Evolutionary conservation across 2,113 vertebrate species (phyloP), one percentile per base, ranked within the genome.

Genomic region (Cepphus grylle): DNA sequence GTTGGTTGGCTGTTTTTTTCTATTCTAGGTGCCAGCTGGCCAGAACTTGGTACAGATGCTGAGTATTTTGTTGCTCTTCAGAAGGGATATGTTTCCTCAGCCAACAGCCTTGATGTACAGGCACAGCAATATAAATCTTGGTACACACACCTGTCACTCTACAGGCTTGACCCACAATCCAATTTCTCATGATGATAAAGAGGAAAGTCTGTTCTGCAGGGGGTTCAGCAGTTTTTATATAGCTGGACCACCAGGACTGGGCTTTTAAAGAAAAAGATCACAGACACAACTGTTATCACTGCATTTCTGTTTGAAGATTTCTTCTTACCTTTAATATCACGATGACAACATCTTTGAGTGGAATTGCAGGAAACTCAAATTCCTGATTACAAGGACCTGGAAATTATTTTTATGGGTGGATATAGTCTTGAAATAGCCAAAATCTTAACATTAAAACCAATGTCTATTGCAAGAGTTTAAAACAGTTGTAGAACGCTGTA

Each of bases 241-340:
- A 73, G 6, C 11, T 2, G 11, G 9, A 61, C 32, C 15, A 52
- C 20, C 27, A 59, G 52, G 16, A 67, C 45, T 11, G 14, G 30
- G 30, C 17, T 71, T 66, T 12, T 22, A 52, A 71, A 73, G 34
- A 82, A 80, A 52, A 45, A 30, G 11, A 25, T 43, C 52, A 32
- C 15, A 69, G n/a, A 21, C 0, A 0, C 12, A 7, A 67, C 25
- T 2, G 0, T 76, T 76, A 59, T 62, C 3, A 0, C 6, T 50
- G 9, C n/a, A 69, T 25, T 88, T 78, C 22, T 79, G 11, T 38
- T 79, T 26, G 30, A 87, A 81, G 29, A 69, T 50, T 67, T 77
- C 25, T 67, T 89, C 58, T 73, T 42, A 69, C 8, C 17, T 81
- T 65, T 42, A 69, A 36, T 5, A 20, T 34, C 38, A 63, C 5